Evolutionary conservation across 2,888 invertebrate genomes (phyloP), one percentile per base, ranked within the genome.

Genomic region (Nomada fabriciana): DNA sequence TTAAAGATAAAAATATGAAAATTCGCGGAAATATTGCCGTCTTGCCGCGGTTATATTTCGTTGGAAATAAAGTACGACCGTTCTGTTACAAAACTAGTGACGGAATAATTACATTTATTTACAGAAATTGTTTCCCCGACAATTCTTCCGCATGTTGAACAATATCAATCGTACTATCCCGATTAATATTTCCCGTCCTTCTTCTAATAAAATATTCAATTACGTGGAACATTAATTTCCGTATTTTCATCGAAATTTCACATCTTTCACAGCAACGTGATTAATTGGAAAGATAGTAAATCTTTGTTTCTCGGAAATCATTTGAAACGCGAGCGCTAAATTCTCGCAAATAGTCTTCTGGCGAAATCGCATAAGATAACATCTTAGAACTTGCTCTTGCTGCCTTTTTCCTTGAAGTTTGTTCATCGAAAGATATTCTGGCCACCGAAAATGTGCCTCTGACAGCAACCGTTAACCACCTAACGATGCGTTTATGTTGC

Each of bases 261-360:
- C 13, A n/a, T 25, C 11, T 20, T 25, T 13, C 3, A 13, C 18
- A 25, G 25, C 15, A 20, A 47, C 15, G 50, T 36, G 79, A 79
- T 75, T 75, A 75, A 79, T 74, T 57, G 42, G 3, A 25, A 67
- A 63, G 61, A n/a, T 20, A 60, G 23, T 15, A 53, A 71, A 20
- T 7, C 23, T 42, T 18, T 15, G 55, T 15, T 65, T 79, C 78
- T 15, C 3, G 10, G 79, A 71, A 82, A 79, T 67, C 67, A 29
- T 74, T 20, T 50, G 25, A n/a, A 29, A 43, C 4, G 18, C 0
- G n/a, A 29, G 53, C n/a, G 47, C 25, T 59, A 59, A 74, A 70
- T 64, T 52, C 74, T 71, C 47, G 43, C 74, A 75, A 36, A 82
- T 74, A 79, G 79, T 75, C 13, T 82, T 76, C 79, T 13, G 43